phyloP scores from a whole-genome alignment of 2,888 invertebrate genomes.

The Hecatera dysodea region DNA sequence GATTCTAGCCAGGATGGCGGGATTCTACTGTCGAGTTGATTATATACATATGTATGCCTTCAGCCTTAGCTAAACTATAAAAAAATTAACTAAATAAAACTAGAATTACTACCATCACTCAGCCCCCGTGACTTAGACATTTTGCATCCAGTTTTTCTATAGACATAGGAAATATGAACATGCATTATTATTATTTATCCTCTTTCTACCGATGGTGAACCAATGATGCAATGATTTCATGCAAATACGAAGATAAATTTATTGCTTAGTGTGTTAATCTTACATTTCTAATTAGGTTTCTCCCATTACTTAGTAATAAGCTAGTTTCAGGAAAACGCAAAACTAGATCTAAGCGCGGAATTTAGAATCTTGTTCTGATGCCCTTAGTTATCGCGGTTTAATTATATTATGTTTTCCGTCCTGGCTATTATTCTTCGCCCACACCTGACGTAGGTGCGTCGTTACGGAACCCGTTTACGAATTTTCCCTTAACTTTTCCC shows the following conservation, averaged over 20 bases:
- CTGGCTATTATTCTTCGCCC: background rate
- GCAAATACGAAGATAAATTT: background rate
- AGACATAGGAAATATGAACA: too few species aligned
- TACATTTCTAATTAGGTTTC: conserved; percentile 9
- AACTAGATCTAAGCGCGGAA: background rate
- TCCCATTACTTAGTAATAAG: background rate
- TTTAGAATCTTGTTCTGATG: background rate
- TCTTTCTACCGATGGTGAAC: conserved; percentile 17
- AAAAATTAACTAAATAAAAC: too few species aligned
- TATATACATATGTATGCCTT: too few species aligned
- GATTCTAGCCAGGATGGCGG: too few species aligned
- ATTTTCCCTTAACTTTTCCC: conserved; percentile 23
- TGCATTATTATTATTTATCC: background rate
- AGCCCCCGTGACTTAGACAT: background rate
- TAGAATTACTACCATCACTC: too few species aligned
- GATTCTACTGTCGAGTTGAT: too few species aligned
- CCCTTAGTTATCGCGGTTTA: background rate
- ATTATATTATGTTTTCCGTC: background rate
- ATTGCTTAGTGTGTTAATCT: background rate
- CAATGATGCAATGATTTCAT: background rate
- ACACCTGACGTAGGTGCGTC: background rate
- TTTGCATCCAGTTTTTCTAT: background rate
- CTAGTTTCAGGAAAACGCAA: background rate
- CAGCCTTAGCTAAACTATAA: too few species aligned
- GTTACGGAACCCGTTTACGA: background rate